These are phyloP conservation scores for Lophius piscatorius DNA, from an alignment of 2,113 vertebrate genomes.

Conservation along the genomic window DNA sequence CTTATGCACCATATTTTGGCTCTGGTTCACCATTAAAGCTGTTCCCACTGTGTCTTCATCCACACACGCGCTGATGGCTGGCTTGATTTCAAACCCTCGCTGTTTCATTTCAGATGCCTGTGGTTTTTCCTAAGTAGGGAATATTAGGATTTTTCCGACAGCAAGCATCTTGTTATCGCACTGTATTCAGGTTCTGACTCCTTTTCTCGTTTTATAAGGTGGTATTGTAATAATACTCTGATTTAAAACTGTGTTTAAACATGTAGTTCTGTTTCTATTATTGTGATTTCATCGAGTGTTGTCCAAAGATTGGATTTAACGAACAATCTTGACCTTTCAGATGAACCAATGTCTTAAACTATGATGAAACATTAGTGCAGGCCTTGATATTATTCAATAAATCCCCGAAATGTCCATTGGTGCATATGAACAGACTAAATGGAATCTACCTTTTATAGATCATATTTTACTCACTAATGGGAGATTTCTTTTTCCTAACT, in stretches of 20 bases:
- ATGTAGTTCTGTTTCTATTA: not conserved
- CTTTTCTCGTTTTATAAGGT: not conserved
- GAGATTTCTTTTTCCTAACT: too few relatives aligned
- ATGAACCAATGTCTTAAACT: too few relatives aligned
- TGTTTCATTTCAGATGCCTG: constrained; percentile 43
- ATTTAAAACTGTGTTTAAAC: constrained; percentile 1
- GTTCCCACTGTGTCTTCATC: constrained; percentile 15
- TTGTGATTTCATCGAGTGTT: not conserved
- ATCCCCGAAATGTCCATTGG: too few relatives aligned
- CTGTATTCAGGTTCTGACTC: constrained; percentile 1
- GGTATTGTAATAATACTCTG: not conserved
- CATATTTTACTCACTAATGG: too few relatives aligned
- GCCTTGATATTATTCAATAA: too few relatives aligned
- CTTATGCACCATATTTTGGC: constrained; percentile 11
- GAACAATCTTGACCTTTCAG: too few relatives aligned
- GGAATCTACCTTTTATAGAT: too few relatives aligned
- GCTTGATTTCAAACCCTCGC: constrained; percentile 29
- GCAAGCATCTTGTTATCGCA: constrained; percentile 2
- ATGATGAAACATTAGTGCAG: too few relatives aligned
- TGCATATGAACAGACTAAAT: too few relatives aligned
- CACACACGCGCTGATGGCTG: constrained; percentile 22
- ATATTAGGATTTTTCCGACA: constrained; percentile 20
- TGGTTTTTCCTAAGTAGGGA: constrained; percentile 9
- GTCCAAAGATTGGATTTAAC: too few relatives aligned
- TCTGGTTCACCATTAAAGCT: not conserved